A percentile compares a stretch with the other conserved stretches of the same genome.
Conservation (phyloP, 2,888 invertebrate genomes). For the Xanthorhoe designata region DNA sequence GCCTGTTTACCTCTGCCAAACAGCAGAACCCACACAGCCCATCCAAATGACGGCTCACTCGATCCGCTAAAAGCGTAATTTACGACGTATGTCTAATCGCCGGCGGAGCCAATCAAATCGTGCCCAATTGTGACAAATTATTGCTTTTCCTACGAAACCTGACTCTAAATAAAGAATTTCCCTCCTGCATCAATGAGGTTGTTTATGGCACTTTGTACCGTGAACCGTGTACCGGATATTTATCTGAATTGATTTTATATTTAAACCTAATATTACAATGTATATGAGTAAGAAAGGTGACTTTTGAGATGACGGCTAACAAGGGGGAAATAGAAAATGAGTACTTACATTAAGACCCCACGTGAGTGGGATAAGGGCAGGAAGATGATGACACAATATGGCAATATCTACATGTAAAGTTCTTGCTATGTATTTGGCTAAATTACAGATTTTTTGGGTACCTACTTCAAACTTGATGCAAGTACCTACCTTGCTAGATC, state of each 20-base stretch:
- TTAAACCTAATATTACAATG: too few relatives aligned
- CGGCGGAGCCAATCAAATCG: conserved; percentile 83
- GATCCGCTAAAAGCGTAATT: conserved; percentile 73
- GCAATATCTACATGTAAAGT: too few relatives aligned
- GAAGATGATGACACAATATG: too few relatives aligned
- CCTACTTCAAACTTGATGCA: too few relatives aligned
- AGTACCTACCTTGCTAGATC: too few relatives aligned
- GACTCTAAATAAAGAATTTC: conserved; percentile 76
- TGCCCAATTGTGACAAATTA: conserved; percentile 84
- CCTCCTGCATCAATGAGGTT: conserved; percentile 50
- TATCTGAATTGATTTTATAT: not conserved
- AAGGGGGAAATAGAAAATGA: too few relatives aligned
- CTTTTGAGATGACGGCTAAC: too few relatives aligned
- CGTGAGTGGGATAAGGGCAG: too few relatives aligned
- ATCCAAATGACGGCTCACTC: conserved; percentile 60
- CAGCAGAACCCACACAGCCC: conserved; percentile 46
- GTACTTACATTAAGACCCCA: too few relatives aligned
- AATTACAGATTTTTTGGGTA: too few relatives aligned
- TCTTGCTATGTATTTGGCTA: too few relatives aligned
- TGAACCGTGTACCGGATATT: not conserved
- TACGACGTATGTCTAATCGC: conserved; percentile 84
- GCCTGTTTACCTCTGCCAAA: conserved; percentile 30
- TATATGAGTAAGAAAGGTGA: too few relatives aligned
- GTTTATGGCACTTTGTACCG: conserved; percentile 64
- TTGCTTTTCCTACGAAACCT: conserved; percentile 84